Evolutionary conservation across 2,888 invertebrate species (phyloP), one percentile per base, ranked within the genome.

Genomic region (Argyresthia albistria): DNA sequence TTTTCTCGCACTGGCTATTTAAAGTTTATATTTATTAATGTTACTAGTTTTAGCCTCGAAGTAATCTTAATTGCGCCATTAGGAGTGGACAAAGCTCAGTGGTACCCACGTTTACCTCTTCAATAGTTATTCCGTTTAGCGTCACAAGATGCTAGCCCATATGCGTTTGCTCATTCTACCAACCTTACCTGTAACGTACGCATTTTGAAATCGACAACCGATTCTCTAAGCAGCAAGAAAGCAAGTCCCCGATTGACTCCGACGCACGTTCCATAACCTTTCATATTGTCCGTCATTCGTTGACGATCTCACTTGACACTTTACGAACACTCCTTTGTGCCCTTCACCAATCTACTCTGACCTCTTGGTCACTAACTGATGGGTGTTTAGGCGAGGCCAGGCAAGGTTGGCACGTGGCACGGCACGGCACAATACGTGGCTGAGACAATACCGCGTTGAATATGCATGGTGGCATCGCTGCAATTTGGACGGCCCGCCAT

Each of bases 381-480:
- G 47, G 53, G 52, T 50, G 56, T 52, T 37, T 43, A 46, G 16
- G 56, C 54, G 57, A 53, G 73, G 58, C 69, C 77, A 57, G 4
- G 54, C 50, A 58, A 59, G 1, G 51, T 25, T 68, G 78, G 81
- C 57, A 47, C 58, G 50, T 55, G 62, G 61, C 68, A 70, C 25
- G 71, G 73, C 70, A 68, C 68, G 60, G 66, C 61, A 76, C 78
- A 80, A 78, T 80, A 68, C 70, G 59, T 58, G 46, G 60, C 64
- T 71, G 76, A 83, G 80, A 86, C 84, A 86, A 83, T 84, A 66
- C 66, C 59, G 53, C 62, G 69, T 69, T 84, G 84, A 84, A 86
- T 84, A 84, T 84, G 80, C 76, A 84, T 82, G 77, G 73, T 69
- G 75, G 75, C 78, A 76, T 73, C 78, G 68, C 62, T 76, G 83